Conservation (phyloP, 2,797 vertebrate genomes). For the Lacerta agilis region DNA sequence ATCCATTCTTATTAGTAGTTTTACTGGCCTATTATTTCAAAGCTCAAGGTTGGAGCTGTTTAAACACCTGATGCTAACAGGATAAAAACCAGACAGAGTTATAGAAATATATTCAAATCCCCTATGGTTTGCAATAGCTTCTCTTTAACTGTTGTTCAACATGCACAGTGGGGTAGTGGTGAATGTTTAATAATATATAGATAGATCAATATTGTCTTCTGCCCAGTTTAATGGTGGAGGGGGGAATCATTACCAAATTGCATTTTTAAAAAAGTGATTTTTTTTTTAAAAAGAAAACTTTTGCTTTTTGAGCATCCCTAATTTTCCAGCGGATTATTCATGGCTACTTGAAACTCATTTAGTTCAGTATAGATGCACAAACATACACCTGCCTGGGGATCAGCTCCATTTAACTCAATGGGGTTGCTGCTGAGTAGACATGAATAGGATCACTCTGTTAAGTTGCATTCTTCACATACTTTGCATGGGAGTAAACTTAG, state of each 20-base stretch:
- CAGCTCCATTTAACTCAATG: background rate
- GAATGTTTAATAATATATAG: background rate
- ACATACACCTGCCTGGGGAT: background rate
- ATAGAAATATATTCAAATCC: background rate
- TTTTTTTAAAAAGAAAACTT: background rate
- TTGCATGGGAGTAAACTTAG: background rate
- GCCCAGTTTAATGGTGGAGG: background rate
- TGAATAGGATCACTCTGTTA: background rate
- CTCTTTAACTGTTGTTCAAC: background rate
- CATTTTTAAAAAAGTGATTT: background rate
- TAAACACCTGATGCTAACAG: constrained; percentile 10
- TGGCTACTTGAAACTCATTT: background rate
- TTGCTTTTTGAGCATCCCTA: background rate
- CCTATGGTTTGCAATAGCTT: background rate
- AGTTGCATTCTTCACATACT: background rate
- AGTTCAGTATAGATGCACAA: background rate
- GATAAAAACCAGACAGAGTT: background rate
- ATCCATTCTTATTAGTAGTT: background rate
- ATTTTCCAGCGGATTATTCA: background rate
- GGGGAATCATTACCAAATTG: background rate
- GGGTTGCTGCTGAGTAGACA: background rate
- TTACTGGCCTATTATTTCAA: background rate
- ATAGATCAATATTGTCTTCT: background rate
- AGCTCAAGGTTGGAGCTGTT: background rate
- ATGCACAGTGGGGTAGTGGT: background rate